Conservation (phyloP, 2,888 invertebrate species). For the Nesidiocoris tenuis region DNA sequence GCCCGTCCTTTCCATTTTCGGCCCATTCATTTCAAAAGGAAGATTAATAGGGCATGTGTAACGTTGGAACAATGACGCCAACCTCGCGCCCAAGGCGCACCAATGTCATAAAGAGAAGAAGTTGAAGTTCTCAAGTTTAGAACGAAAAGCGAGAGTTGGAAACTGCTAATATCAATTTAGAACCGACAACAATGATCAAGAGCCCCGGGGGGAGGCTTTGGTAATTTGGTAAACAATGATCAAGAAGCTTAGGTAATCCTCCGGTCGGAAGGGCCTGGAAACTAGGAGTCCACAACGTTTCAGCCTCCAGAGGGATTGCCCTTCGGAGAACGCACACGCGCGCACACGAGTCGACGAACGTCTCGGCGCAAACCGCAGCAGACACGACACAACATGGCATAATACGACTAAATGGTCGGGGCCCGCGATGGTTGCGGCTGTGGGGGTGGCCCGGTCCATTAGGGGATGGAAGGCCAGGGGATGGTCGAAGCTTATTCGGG, state of each 20-base stretch:
- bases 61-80: constrained; percentile 30
- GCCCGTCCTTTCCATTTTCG: background rate
- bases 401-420: constrained; percentile 37
- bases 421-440: background rate
- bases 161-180: constrained; percentile 42
- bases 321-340: background rate
- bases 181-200: constrained; percentile 39
- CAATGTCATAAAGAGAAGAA: constrained; percentile 22
- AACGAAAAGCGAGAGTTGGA: constrained; percentile 24
- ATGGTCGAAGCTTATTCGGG: background rate
- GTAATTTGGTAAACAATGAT: constrained; percentile 43
- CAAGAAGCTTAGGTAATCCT: constrained; percentile 40
- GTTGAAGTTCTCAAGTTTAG: constrained; percentile 14
- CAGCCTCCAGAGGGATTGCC: background rate
- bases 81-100: constrained; percentile 3
- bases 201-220: constrained; percentile 22
- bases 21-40: constrained; percentile 34
- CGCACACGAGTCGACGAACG: background rate
- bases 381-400: constrained; percentile 9
- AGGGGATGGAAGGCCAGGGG: constrained; percentile 11
- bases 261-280: background rate
- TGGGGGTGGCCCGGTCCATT: constrained; percentile 30
- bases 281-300: background rate
- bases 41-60: constrained; percentile 39
- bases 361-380: background rate